phyloP scores from a whole-genome alignment of 2,113 vertebrate species.

The Todiramphus chloris region DNA sequence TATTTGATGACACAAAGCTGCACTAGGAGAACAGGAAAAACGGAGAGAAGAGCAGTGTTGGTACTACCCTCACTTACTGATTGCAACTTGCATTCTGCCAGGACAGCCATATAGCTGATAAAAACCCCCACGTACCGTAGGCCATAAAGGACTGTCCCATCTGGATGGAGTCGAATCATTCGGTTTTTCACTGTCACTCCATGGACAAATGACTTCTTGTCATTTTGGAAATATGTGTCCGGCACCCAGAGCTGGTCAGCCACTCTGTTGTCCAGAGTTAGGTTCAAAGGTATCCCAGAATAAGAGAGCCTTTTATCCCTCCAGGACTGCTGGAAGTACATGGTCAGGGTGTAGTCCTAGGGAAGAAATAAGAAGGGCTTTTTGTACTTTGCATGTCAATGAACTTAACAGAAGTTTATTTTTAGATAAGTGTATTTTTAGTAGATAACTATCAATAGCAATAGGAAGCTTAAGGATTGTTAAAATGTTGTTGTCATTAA shows the following conservation, averaged over 20 bases:
- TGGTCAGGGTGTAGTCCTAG: constrained; percentile 94
- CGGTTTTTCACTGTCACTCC: constrained; percentile 93
- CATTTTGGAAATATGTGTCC: constrained; percentile 93
- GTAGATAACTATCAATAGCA: background rate
- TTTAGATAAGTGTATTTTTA: background rate
- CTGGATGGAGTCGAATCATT: constrained; percentile 94
- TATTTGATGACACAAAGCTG: background rate
- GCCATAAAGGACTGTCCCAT: constrained; percentile 91
- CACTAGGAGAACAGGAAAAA: background rate
- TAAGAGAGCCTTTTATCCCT: constrained; percentile 94
- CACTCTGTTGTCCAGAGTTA: constrained; percentile 92
- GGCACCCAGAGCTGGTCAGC: constrained; percentile 94
- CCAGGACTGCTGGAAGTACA: constrained; percentile 97
- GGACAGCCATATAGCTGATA: background rate
- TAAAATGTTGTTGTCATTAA: background rate
- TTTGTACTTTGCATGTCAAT: background rate
- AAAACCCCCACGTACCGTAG: constrained; percentile 78
- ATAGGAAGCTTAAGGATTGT: background rate
- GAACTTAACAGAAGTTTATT: background rate
- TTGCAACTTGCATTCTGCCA: background rate
- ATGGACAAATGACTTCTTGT: constrained; percentile 94
- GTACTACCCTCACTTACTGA: background rate
- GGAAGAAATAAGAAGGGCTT: constrained; percentile 6
- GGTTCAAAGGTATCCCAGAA: constrained; percentile 91
- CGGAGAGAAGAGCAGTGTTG: background rate